phyloP scores from a whole-genome alignment of 2,888 invertebrate genomes.

The Nephrotoma appendiculata region DNA sequence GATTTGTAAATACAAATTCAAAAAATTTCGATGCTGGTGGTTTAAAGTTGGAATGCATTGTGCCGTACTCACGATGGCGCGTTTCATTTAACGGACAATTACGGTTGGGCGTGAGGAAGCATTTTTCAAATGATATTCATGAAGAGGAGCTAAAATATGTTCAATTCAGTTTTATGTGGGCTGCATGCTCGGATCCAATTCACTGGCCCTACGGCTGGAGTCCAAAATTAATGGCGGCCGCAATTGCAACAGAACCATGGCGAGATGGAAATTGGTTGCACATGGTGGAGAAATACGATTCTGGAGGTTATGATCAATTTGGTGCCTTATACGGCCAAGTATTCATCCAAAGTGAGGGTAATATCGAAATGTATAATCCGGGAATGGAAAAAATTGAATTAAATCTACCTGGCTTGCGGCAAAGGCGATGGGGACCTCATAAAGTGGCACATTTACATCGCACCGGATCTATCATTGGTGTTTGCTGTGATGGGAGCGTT shows the following conservation, averaged over 20 bases:
- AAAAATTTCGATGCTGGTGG: constrained; percentile 44
- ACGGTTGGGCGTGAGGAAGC: constrained; percentile 30
- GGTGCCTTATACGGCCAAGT: constrained; percentile 46
- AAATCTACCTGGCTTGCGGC: constrained; percentile 37
- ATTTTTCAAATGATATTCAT: constrained; percentile 18
- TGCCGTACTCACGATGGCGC: constrained; percentile 44
- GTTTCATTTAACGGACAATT: constrained; percentile 57
- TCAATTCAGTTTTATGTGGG: constrained; percentile 48
- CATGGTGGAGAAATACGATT: constrained; percentile 35
- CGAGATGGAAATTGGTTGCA: constrained; percentile 39
- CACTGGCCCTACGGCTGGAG: constrained; percentile 42
- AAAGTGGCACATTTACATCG: constrained; percentile 21
- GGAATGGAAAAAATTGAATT: constrained; percentile 13
- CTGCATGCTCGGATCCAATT: constrained; percentile 33
- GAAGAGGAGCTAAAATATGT: constrained; percentile 33
- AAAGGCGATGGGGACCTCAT: constrained; percentile 32
- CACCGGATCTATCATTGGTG: constrained; percentile 28
- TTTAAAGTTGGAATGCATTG: constrained; percentile 44
- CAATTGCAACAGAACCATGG: constrained; percentile 44
- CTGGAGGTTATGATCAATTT: constrained; percentile 45
- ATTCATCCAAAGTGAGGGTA: constrained; percentile 31
- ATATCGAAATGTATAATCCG: neutral
- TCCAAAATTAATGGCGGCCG: constrained; percentile 36
- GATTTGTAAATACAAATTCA: constrained; percentile 26
- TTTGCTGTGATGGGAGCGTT: constrained; percentile 40